Conservation (phyloP, 2,888 invertebrate species). For the Drosophila maculinotata region DNA sequence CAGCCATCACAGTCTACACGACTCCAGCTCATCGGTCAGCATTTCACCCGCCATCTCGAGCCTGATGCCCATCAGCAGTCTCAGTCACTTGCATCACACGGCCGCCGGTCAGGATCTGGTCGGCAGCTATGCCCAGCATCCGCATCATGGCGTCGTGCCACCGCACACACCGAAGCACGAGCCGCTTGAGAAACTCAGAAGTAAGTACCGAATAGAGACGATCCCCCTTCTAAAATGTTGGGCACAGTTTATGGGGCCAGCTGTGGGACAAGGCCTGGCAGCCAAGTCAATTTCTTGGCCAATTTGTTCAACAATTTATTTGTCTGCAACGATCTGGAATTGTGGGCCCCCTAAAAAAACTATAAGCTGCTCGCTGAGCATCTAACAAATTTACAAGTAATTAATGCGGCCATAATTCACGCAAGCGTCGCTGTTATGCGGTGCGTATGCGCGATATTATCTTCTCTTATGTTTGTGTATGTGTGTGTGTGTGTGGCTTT, state of each 20-base stretch:
- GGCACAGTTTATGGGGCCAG: constrained; percentile 45
- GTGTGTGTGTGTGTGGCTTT: background rate
- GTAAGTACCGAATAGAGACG: constrained; percentile 85
- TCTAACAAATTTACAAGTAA: constrained; percentile 82
- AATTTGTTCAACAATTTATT: constrained; percentile 75
- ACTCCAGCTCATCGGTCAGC: constrained; percentile 87
- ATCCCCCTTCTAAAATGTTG: too few relatives aligned
- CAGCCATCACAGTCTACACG: constrained; percentile 86
- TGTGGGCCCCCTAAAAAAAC: constrained; percentile 9
- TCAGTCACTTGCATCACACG: constrained; percentile 85
- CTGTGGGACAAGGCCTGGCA: constrained; percentile 22
- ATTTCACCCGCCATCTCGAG: constrained; percentile 87
- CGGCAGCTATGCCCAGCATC: constrained; percentile 86
- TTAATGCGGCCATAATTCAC: constrained; percentile 82
- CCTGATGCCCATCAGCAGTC: constrained; percentile 86
- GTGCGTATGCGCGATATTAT: constrained; percentile 58
- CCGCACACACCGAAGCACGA: constrained; percentile 88
- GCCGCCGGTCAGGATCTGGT: constrained; percentile 85
- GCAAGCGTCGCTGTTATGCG: constrained; percentile 37
- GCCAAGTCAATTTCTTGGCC: constrained; percentile 69
- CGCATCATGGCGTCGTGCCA: constrained; percentile 87
- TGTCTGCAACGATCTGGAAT: constrained; percentile 28
- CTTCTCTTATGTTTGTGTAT: background rate
- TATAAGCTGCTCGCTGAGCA: constrained; percentile 39
- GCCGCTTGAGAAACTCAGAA: constrained; percentile 90